phyloP scores from a whole-genome alignment of 2,888 invertebrate genomes.

The Eretmocerus hayati region DNA sequence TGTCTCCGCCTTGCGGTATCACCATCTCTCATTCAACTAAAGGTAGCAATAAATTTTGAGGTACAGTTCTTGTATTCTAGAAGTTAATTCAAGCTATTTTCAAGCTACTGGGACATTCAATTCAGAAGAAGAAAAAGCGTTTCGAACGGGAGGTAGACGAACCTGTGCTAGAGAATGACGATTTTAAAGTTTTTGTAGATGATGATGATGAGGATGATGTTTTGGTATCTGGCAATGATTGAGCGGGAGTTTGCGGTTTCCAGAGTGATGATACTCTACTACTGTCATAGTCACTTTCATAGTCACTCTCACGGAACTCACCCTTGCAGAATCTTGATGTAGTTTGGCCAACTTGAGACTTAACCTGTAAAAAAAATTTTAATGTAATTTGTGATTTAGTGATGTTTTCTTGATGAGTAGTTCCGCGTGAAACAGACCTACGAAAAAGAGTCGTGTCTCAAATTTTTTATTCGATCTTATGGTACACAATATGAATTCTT shows the following conservation, averaged over 20 bases:
- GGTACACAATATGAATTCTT: too few relatives aligned
- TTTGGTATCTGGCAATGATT: constrained; percentile 16
- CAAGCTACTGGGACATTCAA: constrained; percentile 20
- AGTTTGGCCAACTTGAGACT: constrained; percentile 52
- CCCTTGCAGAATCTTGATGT: constrained; percentile 60
- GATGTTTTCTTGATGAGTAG: too few relatives aligned
- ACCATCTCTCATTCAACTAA: too few relatives aligned
- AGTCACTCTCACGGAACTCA: constrained; percentile 63
- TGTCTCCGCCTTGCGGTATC: too few relatives aligned
- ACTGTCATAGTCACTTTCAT: constrained; percentile 66
- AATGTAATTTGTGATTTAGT: too few relatives aligned
- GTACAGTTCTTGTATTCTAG: too few relatives aligned
- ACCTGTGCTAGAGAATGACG: constrained; percentile 21
- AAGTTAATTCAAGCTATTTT: too few relatives aligned
- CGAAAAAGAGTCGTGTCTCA: too few relatives aligned
- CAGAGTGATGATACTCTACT: constrained; percentile 58
- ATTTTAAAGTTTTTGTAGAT: constrained; percentile 12
- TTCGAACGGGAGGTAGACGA: constrained; percentile 21
- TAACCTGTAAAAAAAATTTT: constrained; percentile 40
- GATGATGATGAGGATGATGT: constrained; percentile 20
- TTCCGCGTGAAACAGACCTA: too few relatives aligned
- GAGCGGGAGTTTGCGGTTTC: constrained; percentile 44
- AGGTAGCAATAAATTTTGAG: too few relatives aligned
- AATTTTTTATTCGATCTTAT: too few relatives aligned
- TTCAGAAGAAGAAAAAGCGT: constrained; percentile 22